A percentile compares a stretch with the other conserved stretches of the same genome.
Conservation (phyloP, 2,888 invertebrate species). For the Lacanobia oleracea region DNA sequence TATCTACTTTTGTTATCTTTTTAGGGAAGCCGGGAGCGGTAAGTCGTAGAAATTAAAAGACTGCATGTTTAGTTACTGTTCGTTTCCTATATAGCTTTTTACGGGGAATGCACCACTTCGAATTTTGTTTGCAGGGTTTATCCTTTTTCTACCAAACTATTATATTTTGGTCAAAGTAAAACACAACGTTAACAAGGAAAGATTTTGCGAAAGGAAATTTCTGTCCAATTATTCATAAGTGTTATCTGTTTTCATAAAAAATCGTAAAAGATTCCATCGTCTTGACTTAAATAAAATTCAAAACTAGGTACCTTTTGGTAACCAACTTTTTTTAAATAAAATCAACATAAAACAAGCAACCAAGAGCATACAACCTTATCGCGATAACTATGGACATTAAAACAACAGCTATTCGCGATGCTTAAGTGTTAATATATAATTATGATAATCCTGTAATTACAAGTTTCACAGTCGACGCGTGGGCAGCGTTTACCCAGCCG, state of each 20-base stretch:
- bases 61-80: neutral
- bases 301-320: too few species aligned
- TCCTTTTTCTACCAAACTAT: too few species aligned
- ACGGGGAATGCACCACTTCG: neutral
- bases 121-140: neutral
- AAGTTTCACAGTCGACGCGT: conserved; percentile 26
- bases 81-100: neutral
- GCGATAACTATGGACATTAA: neutral
- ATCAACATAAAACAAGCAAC: neutral
- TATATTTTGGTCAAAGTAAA: too few species aligned
- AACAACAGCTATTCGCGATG: conserved; percentile 16
- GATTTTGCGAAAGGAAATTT: too few species aligned
- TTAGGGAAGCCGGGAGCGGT: neutral
- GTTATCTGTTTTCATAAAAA: neutral
- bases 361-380: conserved; percentile 1
- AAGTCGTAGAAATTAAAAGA: neutral
- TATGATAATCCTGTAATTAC: conserved; percentile 51
- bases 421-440: too few species aligned
- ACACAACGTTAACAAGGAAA: too few species aligned
- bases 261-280: too few species aligned
- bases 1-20: conserved; percentile 31
- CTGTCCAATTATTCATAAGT: too few species aligned
- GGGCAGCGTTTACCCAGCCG: conserved; percentile 34
- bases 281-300: neutral
- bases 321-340: neutral